phyloP scores from a whole-genome alignment of 1,140 invertebrate genomes.

The Diorhabda sublineata region DNA sequence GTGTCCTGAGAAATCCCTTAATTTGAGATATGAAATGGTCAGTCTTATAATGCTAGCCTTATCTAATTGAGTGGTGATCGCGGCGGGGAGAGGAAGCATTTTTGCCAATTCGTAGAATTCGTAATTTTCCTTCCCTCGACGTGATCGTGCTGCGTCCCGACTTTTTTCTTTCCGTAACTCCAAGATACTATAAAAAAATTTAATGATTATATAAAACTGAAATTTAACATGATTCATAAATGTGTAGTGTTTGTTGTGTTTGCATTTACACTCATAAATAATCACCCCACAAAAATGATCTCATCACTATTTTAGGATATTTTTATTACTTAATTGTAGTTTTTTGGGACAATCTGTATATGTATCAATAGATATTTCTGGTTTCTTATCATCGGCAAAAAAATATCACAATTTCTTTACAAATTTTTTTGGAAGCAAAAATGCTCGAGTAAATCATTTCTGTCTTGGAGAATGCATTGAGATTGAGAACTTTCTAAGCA shows the following conservation, averaged over 20 bases:
- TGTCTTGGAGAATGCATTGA: no score
- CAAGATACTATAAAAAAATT: conserved; percentile 77
- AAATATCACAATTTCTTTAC: no score
- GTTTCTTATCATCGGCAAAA: no score
- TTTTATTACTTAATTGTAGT: no score
- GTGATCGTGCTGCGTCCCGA: conserved; percentile 88
- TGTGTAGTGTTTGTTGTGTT: neutral
- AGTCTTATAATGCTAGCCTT: conserved; percentile 98
- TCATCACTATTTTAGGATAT: no score
- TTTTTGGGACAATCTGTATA: no score
- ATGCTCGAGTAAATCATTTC: no score
- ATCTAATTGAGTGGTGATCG: conserved; percentile 96
- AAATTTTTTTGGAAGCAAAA: no score
- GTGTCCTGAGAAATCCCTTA: conserved; percentile 90
- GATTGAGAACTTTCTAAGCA: no score
- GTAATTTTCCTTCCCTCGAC: conserved; percentile 96
- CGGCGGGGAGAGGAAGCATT: conserved; percentile 91
- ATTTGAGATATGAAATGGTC: conserved; percentile 94
- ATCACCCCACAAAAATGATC: no score
- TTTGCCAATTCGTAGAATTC: conserved; percentile 98
- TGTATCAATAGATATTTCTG: no score
- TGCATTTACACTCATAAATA: neutral
- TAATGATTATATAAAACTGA: neutral
- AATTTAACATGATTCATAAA: neutral
- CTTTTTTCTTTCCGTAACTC: conserved; percentile 96